Evolutionary conservation across 2,797 vertebrate genomes (phyloP).

Genomic region (Crocodylus rhombifer): DNA sequence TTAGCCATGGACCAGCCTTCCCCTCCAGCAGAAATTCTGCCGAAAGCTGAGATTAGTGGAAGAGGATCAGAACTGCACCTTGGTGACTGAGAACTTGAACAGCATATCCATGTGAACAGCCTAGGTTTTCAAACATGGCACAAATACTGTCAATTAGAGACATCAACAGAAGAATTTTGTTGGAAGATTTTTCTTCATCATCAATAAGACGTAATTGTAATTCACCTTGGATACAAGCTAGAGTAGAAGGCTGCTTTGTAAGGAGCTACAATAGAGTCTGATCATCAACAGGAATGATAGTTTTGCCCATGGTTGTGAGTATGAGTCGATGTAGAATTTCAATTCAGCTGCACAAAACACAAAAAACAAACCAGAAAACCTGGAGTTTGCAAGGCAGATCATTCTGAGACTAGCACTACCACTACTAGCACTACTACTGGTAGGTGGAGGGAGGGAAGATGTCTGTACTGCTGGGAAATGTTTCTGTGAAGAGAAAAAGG

Average conservation of each 20-base stretch:
- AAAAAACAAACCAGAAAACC: not conserved
- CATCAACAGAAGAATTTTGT: not conserved
- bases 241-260: not conserved
- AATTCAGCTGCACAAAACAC: not conserved
- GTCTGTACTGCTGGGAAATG: too few species aligned
- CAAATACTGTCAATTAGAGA: not conserved
- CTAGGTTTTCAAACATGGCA: not conserved
- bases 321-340: not conserved
- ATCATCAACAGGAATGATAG: not conserved
- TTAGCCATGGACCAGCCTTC: too few species aligned
- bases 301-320: not conserved
- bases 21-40: not conserved
- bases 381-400: not conserved
- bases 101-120: not conserved
- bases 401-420: not conserved
- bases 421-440: too few species aligned
- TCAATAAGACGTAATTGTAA: not conserved
- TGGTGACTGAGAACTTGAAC: not conserved
- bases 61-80: not conserved
- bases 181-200: not conserved
- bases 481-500: too few species aligned
- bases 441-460: too few species aligned
- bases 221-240: not conserved
- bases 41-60: not conserved
- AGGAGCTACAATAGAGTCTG: not conserved